Evolutionary conservation across 2,797 vertebrate genomes (phyloP).

Genomic region (Melanotaenia maccullochi): DNA sequence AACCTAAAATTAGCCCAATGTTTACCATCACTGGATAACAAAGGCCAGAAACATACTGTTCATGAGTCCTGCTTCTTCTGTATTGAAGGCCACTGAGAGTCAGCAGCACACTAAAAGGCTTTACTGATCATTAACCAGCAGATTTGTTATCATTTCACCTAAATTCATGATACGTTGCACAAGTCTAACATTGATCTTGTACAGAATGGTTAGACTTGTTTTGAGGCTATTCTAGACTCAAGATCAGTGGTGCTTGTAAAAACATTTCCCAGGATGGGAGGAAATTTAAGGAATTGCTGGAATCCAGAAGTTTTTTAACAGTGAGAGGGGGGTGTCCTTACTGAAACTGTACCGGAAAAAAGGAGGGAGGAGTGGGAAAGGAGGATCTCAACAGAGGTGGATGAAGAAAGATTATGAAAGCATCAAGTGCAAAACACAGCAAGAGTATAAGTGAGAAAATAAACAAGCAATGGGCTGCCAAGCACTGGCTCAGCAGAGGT

Average conservation of each 20-base stretch:
- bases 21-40: constrained; percentile 66
- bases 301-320: constrained; percentile 45
- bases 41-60: constrained; percentile 51
- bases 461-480: constrained; percentile 74
- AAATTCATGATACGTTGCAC: not conserved
- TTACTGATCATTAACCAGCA: not conserved
- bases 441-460: constrained; percentile 70
- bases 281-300: constrained; percentile 46
- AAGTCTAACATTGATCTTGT: constrained; percentile 7
- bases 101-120: constrained; percentile 6
- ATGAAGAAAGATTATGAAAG: constrained; percentile 56
- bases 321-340: constrained; percentile 60
- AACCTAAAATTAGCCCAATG: constrained; percentile 74
- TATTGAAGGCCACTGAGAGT: constrained; percentile 4
- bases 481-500: constrained; percentile 74
- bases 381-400: constrained; percentile 40
- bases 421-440: constrained; percentile 57
- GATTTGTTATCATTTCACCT: not conserved
- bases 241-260: constrained; percentile 22
- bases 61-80: constrained; percentile 6
- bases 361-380: constrained; percentile 44
- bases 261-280: constrained; percentile 15
- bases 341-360: constrained; percentile 62
- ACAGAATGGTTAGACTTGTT: constrained; percentile 11
- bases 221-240: constrained; percentile 18